These are phyloP conservation scores for Drosophila nr. fundita DNA, from an alignment of 2,888 invertebrate genomes.

Conservation along the genomic window DNA sequence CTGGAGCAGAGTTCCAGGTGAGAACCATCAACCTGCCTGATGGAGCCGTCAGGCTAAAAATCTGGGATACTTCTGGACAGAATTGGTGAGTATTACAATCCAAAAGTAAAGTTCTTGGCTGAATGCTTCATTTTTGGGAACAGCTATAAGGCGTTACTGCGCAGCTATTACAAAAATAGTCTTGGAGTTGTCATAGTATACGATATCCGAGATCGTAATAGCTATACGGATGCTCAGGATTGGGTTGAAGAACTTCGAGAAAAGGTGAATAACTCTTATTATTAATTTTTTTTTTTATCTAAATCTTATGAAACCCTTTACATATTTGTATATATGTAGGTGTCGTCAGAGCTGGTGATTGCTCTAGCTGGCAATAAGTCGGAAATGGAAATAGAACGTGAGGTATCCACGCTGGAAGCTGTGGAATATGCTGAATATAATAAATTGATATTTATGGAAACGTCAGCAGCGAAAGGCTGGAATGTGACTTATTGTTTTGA, in stretches of 20 bases:
- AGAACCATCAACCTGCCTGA: constrained; percentile 10
- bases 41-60: constrained; percentile 15
- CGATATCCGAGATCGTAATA: constrained; percentile 41
- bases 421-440: constrained; percentile 23
- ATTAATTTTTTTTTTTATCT: neutral
- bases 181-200: constrained; percentile 49
- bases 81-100: constrained; percentile 21
- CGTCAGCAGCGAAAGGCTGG: constrained; percentile 2
- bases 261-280: constrained; percentile 14
- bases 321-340: constrained; percentile 1
- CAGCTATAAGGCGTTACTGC: constrained; percentile 43
- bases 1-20: constrained; percentile 27
- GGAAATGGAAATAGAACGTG: constrained; percentile 29
- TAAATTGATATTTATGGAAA: constrained; percentile 42
- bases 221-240: constrained; percentile 25
- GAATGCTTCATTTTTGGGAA: neutral
- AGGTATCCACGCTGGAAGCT: constrained; percentile 28
- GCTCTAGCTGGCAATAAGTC: constrained; percentile 42
- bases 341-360: constrained; percentile 22
- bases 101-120: no score
- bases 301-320: neutral
- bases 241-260: constrained; percentile 38
- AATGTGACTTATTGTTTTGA: constrained; percentile 31
- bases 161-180: constrained; percentile 14
- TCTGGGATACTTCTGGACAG: constrained; percentile 49